A percentile compares a stretch with the other conserved stretches of the same genome.
Conservation (phyloP, 2,888 invertebrate genomes). For the Leucophenga montana region DNA sequence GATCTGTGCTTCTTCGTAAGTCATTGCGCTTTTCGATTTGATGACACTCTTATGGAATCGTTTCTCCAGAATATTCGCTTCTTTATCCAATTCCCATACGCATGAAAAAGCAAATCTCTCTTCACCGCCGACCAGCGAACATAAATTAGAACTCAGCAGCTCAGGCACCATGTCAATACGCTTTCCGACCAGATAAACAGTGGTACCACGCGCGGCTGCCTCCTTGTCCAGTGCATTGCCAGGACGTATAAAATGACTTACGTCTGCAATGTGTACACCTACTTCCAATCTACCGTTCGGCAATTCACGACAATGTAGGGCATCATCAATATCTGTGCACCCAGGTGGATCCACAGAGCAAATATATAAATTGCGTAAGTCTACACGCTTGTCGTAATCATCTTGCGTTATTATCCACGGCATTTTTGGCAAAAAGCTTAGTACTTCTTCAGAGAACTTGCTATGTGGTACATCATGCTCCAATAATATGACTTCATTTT, state of each 20-base stretch:
- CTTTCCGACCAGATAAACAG: slow-evolving; percentile 95
- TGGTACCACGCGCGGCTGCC: slow-evolving; percentile 94
- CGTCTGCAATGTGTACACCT: slow-evolving; percentile 99
- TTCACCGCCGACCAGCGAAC: slow-evolving; percentile 91
- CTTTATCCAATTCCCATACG: slow-evolving; percentile 91
- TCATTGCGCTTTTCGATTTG: slow-evolving; percentile 91
- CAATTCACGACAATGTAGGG: slow-evolving; percentile 89
- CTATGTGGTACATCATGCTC: slow-evolving; percentile 98
- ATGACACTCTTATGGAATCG: slow-evolving; percentile 95
- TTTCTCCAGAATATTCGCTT: slow-evolving; percentile 86
- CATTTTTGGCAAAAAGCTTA: slow-evolving; percentile 89
- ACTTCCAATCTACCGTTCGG: slow-evolving; percentile 85
- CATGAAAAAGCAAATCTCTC: slow-evolving; percentile 97
- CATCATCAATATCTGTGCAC: slow-evolving; percentile 99
- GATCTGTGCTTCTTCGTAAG: slow-evolving; percentile 96
- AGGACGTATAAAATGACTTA: slow-evolving; percentile 96
- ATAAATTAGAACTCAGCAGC: slow-evolving; percentile 94
- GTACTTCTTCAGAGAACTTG: slow-evolving; percentile 94
- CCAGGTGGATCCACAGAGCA: slow-evolving; percentile 99
- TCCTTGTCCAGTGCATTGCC: slow-evolving; percentile 93
- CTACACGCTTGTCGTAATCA: slow-evolving; percentile 85
- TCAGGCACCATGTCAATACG: slow-evolving; percentile 93
- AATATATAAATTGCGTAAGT: slow-evolving; percentile 87
- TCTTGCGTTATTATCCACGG: slow-evolving; percentile 92
- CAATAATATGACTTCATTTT: slow-evolving; percentile 95